Evolutionary conservation across 2,113 vertebrate species (phyloP).

Genomic region (Galemys pyrenaicus): DNA sequence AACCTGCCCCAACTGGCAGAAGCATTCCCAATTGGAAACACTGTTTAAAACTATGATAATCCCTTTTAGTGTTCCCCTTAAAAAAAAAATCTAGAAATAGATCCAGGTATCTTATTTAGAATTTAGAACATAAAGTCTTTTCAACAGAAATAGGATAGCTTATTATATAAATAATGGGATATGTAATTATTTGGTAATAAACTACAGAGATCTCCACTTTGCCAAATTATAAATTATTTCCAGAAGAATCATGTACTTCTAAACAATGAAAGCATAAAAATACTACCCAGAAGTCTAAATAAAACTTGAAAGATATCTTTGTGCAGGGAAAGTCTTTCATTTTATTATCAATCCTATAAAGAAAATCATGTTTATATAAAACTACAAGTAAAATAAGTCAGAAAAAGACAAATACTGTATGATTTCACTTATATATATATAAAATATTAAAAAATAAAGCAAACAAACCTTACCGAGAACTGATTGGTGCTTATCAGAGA

Average conservation of each 20-base stretch:
- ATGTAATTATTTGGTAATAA: not conserved
- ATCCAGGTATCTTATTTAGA: not conserved
- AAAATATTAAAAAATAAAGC: not conserved
- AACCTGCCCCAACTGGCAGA: not conserved
- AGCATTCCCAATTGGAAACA: not conserved
- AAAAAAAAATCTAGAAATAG: conserved; percentile 14
- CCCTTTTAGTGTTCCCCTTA: not conserved
- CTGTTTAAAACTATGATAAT: not conserved
- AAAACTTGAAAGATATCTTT: not conserved
- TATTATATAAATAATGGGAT: not conserved
- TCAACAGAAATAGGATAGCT: not conserved
- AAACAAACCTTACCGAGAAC: not conserved
- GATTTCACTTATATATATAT: not conserved
- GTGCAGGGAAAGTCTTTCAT: not conserved
- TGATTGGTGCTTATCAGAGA: not conserved
- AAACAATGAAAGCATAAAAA: not conserved
- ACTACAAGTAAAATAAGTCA: not conserved
- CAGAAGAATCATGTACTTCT: conserved; percentile 12
- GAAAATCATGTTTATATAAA: not conserved
- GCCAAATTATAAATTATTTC: not conserved
- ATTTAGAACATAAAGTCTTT: not conserved
- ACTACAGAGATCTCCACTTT: not conserved
- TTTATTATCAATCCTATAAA: not conserved
- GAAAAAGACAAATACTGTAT: not conserved
- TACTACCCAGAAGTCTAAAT: not conserved